These are phyloP conservation scores for Platichthys stellatus DNA, from an alignment of 2,113 vertebrate genomes.

Conservation along the genomic window DNA sequence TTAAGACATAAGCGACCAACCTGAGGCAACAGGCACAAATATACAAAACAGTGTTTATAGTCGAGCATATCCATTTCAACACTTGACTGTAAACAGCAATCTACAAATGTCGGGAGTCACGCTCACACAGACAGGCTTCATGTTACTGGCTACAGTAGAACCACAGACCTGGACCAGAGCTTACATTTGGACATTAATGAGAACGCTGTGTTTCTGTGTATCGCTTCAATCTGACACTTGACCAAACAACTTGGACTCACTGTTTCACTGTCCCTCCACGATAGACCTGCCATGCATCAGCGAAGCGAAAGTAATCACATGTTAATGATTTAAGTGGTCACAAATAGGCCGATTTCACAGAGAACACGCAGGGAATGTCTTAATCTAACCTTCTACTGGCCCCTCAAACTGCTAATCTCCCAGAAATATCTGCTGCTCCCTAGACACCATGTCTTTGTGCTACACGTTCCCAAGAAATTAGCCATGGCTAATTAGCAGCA, in stretches of 20 bases:
- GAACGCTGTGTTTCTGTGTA: background rate
- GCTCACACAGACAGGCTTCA: conserved; percentile 33
- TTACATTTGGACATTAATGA: conserved; percentile 15
- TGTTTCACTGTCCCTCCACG: background rate
- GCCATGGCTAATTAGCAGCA: conserved; percentile 56
- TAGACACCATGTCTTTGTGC: conserved; percentile 53
- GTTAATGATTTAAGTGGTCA: conserved; percentile 77
- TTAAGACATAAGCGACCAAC: background rate
- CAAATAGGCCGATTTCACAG: conserved; percentile 65
- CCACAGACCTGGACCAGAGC: conserved; percentile 28
- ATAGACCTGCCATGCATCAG: background rate
- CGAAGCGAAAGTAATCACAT: conserved; percentile 72
- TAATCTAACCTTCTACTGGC: conserved; percentile 69
- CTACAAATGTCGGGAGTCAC: conserved; percentile 15
- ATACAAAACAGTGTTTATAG: conserved; percentile 13
- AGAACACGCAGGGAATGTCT: conserved; percentile 77
- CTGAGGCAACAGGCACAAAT: background rate
- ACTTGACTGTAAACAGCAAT: conserved; percentile 1
- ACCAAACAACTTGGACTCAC: background rate
- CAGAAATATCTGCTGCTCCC: conserved; percentile 65
- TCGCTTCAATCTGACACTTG: conserved; percentile 1
- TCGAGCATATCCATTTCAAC: background rate
- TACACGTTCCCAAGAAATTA: conserved; percentile 56
- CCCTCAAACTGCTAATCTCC: conserved; percentile 70
- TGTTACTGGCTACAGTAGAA: conserved; percentile 34